phyloP scores from a whole-genome alignment of 1,140 invertebrate genomes.

The Cyphomyrmex costatus region DNA sequence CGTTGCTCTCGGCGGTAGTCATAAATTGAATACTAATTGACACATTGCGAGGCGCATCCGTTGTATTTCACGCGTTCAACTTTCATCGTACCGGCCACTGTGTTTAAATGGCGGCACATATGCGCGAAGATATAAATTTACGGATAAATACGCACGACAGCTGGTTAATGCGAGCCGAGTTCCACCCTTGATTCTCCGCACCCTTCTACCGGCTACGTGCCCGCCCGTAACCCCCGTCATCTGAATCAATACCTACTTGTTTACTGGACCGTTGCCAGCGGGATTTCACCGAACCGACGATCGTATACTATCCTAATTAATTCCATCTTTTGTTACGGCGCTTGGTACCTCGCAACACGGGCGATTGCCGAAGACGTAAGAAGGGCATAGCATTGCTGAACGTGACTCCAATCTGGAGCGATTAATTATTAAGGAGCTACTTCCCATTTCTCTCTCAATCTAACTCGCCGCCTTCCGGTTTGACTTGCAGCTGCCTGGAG shows the following conservation, averaged over 20 bases:
- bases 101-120: slow-evolving; percentile 78
- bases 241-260: slow-evolving; percentile 84
- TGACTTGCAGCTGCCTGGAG: slow-evolving; percentile 26
- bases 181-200: slow-evolving; percentile 54
- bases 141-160: slow-evolving; percentile 82
- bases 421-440: slow-evolving; percentile 69
- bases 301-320: slow-evolving; percentile 79
- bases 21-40: slow-evolving; percentile 84
- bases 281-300: slow-evolving; percentile 78
- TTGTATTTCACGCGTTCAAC: slow-evolving; percentile 81
- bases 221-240: slow-evolving; percentile 58
- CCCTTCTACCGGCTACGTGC: background rate
- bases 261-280: slow-evolving; percentile 82
- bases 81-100: slow-evolving; percentile 74
- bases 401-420: slow-evolving; percentile 54
- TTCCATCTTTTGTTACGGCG: slow-evolving; percentile 79
- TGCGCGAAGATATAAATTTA: slow-evolving; percentile 82
- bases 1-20: slow-evolving; percentile 67
- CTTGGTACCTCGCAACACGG: slow-evolving; percentile 63
- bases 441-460: slow-evolving; percentile 33
- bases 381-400: slow-evolving; percentile 45
- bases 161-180: slow-evolving; percentile 77
- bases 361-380: slow-evolving; percentile 53
- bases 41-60: slow-evolving; percentile 70
- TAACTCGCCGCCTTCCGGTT: slow-evolving; percentile 21